phyloP scores from a whole-genome alignment of 2,888 invertebrate species.

The Zootermopsis nevadensis region DNA sequence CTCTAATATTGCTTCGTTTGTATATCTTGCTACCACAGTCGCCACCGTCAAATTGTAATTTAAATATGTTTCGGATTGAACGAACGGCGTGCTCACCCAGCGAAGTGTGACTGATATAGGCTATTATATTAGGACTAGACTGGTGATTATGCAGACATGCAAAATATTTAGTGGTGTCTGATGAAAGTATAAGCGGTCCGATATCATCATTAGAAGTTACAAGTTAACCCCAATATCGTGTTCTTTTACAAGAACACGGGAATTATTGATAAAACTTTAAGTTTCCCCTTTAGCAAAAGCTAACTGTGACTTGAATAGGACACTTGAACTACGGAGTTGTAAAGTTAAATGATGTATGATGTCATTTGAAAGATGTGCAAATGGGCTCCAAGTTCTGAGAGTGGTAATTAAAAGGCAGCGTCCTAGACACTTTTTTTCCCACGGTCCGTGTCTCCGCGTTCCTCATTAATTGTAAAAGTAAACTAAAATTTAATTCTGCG shows the following conservation, averaged over 20 bases:
- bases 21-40: too few relatives aligned
- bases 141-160: too few relatives aligned
- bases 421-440: background rate
- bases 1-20: too few relatives aligned
- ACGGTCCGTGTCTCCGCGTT: background rate
- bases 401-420: conserved; percentile 22
- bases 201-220: too few relatives aligned
- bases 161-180: too few relatives aligned
- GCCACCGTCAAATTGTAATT: too few relatives aligned
- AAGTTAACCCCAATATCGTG: background rate
- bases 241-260: background rate
- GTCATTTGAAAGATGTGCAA: conserved; percentile 12
- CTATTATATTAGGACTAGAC: too few relatives aligned
- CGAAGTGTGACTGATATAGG: too few relatives aligned
- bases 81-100: too few relatives aligned
- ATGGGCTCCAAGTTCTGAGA: background rate
- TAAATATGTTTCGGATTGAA: too few relatives aligned
- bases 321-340: conserved; percentile 18
- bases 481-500: background rate
- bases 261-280: background rate
- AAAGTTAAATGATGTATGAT: conserved; percentile 32
- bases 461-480: background rate
- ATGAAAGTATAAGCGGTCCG: too few relatives aligned
- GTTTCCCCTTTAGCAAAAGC: background rate
- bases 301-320: background rate